These are phyloP conservation scores for Lysandra bellargus DNA, from an alignment of 2,888 invertebrate genomes.

Conservation along the genomic window DNA sequence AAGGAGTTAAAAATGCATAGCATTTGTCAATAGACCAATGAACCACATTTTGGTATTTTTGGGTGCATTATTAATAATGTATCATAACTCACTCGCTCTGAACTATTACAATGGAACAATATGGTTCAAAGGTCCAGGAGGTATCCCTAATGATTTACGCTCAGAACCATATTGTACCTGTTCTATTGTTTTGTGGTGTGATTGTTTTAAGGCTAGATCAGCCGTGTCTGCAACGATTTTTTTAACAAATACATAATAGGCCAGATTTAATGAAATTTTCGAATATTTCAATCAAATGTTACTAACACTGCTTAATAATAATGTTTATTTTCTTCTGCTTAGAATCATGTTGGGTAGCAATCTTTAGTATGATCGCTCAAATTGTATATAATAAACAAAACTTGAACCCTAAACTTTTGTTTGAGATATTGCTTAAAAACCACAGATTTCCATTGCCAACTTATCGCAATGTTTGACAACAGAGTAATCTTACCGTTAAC, in stretches of 20 bases:
- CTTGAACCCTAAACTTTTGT: no score
- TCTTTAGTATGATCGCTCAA: no score
- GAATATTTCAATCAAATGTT: no score
- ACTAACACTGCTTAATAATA: no score
- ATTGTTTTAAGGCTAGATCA: background rate
- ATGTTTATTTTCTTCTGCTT: no score
- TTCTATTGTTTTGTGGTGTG: conserved; percentile 18
- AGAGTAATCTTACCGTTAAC: background rate
- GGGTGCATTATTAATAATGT: conserved; percentile 11
- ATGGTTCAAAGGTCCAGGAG: conserved; percentile 25
- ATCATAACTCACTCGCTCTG: conserved; percentile 13
- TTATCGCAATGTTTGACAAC: background rate
- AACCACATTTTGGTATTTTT: conserved; percentile 7
- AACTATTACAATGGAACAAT: conserved; percentile 25
- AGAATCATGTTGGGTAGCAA: no score
- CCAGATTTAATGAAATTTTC: no score
- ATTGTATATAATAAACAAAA: no score
- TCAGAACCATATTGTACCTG: conserved; percentile 6
- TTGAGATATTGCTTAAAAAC: no score
- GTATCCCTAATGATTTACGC: conserved; percentile 27
- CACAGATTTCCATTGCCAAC: background rate
- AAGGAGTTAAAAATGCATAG: background rate
- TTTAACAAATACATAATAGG: no score
- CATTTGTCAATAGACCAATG: background rate
- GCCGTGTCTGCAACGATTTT: background rate